Percentiles rank a stretch among this genome's conserved stretches.
Evolutionary conservation across 2,797 vertebrate genomes (phyloP).

Genomic region (Neosalanx taihuensis): DNA sequence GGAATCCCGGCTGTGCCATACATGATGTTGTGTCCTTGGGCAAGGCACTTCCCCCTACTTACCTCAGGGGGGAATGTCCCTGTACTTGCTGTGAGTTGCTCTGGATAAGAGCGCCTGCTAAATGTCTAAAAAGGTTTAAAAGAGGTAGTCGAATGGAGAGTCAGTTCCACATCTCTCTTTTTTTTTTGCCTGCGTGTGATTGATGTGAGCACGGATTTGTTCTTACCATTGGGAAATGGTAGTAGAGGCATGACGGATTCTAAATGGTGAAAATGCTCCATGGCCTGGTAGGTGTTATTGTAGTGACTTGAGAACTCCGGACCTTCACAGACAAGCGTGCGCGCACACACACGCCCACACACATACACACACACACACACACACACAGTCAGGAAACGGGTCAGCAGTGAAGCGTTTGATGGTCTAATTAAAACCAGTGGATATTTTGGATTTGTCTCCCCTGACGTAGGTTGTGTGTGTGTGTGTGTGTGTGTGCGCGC

Average conservation of each 20-base stretch:
- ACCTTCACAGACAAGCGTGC: slow-evolving; percentile 39
- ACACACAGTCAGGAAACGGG: slow-evolving; percentile 48
- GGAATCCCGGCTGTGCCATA: too few relatives aligned
- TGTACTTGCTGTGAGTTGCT: too few relatives aligned
- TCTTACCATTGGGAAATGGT: not conserved
- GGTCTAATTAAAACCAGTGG: slow-evolving; percentile 65
- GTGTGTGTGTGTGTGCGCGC: not conserved
- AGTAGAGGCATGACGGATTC: not conserved
- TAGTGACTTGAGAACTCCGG: slow-evolving; percentile 45
- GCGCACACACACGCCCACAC: slow-evolving; percentile 32
- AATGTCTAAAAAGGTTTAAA: too few relatives aligned
- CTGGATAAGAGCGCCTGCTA: too few relatives aligned
- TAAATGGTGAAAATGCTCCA: slow-evolving; percentile 10
- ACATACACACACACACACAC: slow-evolving; percentile 26
- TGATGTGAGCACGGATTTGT: too few relatives aligned
- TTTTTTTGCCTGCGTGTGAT: too few relatives aligned
- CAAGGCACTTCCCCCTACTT: too few relatives aligned
- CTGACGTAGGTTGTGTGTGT: slow-evolving; percentile 48
- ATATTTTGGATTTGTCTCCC: slow-evolving; percentile 66
- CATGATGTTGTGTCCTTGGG: too few relatives aligned
- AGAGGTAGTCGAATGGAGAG: too few relatives aligned
- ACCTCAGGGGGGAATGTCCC: too few relatives aligned
- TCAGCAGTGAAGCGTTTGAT: slow-evolving; percentile 55
- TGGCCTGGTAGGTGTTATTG: slow-evolving; percentile 37
- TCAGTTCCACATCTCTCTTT: too few relatives aligned